A percentile compares a stretch with the other conserved stretches of the same genome.
Evolutionary conservation across 2,797 vertebrate species (phyloP).

Genomic region (Triplophysa yarkandensis): DNA sequence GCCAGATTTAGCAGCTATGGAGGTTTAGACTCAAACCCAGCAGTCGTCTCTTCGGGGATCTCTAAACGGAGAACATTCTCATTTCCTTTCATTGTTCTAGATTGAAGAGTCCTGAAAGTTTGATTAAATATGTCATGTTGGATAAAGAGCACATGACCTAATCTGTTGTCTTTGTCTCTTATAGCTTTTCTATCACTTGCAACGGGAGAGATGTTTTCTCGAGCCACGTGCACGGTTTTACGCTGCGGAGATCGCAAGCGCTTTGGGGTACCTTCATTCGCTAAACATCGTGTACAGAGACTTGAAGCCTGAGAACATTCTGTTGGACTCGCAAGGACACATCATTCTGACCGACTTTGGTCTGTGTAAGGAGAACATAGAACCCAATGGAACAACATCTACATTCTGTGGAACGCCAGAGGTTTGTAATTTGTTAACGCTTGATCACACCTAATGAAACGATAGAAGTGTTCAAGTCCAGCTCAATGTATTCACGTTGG

Average conservation of each 20-base stretch:
- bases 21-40: constrained; percentile 51
- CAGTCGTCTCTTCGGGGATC: constrained; percentile 58
- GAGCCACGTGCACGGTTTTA: constrained; percentile 97
- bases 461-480: neutral
- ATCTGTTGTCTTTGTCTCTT: constrained; percentile 57
- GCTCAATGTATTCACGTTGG: neutral
- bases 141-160: constrained; percentile 63
- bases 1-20: constrained; percentile 71
- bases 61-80: constrained; percentile 68
- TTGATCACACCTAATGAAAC: neutral
- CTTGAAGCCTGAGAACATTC: constrained; percentile 98
- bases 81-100: constrained; percentile 86
- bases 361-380: constrained; percentile 98
- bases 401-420: constrained; percentile 98
- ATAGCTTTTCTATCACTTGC: constrained; percentile 98
- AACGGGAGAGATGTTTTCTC: constrained; percentile 96
- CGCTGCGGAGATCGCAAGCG: constrained; percentile 95
- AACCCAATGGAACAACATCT: constrained; percentile 95
- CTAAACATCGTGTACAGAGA: constrained; percentile 98
- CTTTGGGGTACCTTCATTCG: constrained; percentile 96
- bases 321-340: constrained; percentile 96
- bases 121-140: constrained; percentile 78
- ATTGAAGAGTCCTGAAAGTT: constrained; percentile 73
- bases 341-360: constrained; percentile 98
- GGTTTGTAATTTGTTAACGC: constrained; percentile 71